These are phyloP conservation scores for Plecotus auritus DNA, from an alignment of 2,113 vertebrate species.

Conservation along the genomic window DNA sequence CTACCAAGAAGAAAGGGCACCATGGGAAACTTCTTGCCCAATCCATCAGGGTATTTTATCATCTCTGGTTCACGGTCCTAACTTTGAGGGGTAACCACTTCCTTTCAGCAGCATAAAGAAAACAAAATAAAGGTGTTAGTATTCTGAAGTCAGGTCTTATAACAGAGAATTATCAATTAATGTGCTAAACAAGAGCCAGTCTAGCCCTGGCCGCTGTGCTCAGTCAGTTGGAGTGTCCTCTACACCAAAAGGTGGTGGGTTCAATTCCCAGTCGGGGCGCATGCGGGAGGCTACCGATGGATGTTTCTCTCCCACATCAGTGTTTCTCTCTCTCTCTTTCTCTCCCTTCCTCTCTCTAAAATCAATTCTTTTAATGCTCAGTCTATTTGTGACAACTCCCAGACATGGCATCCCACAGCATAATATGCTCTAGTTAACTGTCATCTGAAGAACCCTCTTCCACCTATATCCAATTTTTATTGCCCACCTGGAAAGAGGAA, in stretches of 20 bases:
- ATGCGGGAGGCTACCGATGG: no score
- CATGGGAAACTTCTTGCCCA: background rate
- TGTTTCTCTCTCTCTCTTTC: no score
- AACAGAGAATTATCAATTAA: background rate
- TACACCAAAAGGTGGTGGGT: no score
- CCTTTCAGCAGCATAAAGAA: conserved; percentile 34
- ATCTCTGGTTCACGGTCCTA: background rate
- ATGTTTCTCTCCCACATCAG: no score
- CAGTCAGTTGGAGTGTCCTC: no score
- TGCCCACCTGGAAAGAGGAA: background rate
- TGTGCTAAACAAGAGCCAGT: background rate
- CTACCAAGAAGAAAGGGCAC: background rate
- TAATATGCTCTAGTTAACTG: background rate
- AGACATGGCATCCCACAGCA: background rate
- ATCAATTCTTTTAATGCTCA: background rate
- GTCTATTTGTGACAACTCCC: background rate
- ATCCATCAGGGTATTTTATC: background rate
- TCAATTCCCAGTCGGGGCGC: no score
- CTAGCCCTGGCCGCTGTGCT: no score
- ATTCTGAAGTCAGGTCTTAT: background rate
- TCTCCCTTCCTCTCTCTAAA: no score
- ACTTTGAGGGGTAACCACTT: background rate
- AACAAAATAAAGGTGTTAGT: background rate
- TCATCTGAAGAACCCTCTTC: background rate
- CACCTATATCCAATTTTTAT: background rate